phyloP scores from a whole-genome alignment of 2,888 invertebrate genomes.

The Dichetophora obliterata region DNA sequence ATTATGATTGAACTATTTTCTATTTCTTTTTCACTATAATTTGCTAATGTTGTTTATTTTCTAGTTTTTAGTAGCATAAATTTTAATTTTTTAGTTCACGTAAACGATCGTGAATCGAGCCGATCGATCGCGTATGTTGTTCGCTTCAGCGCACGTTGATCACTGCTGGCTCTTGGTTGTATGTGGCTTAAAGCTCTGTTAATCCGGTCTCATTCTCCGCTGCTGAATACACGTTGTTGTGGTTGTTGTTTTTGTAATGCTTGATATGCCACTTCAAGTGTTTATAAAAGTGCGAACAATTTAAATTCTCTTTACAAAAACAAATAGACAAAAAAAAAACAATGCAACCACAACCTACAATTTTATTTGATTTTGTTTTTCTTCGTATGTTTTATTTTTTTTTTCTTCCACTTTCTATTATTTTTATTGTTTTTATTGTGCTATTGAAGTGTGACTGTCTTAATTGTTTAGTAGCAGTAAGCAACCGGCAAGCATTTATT shows the following conservation, averaged over 20 bases:
- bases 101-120: background rate
- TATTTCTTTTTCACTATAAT: background rate
- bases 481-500: background rate
- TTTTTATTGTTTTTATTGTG: background rate
- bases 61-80: background rate
- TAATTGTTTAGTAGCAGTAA: background rate
- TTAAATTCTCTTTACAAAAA: background rate
- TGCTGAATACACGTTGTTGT: conserved; percentile 8
- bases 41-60: background rate
- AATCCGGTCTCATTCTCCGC: conserved; percentile 49
- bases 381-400: background rate
- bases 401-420: too few relatives aligned
- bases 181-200: conserved; percentile 46
- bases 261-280: background rate
- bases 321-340: background rate
- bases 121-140: conserved; percentile 33
- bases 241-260: background rate
- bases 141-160: conserved; percentile 48
- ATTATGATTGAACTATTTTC: background rate
- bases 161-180: conserved; percentile 46
- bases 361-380: conserved; percentile 7
- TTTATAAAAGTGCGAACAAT: conserved; percentile 16
- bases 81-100: background rate
- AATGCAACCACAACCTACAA: background rate
- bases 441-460: background rate